Conservation (phyloP, 2,888 invertebrate genomes). For the Muscina levida region DNA sequence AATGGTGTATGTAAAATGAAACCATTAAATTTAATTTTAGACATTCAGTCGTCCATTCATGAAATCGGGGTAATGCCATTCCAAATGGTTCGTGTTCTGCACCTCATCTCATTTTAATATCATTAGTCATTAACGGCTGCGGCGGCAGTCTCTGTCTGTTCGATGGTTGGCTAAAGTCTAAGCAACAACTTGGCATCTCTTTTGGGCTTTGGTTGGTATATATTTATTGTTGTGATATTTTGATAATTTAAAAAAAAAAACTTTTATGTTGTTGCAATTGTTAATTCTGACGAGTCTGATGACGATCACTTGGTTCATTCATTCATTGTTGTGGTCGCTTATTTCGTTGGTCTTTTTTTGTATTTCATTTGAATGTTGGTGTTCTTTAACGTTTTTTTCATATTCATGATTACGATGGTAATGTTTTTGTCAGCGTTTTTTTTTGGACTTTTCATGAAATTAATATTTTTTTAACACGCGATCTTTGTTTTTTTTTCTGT, state of each 20-base stretch:
- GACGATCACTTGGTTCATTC: slow-evolving; percentile 25
- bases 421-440: not conserved
- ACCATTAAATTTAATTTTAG: slow-evolving; percentile 10
- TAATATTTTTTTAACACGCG: slow-evolving; percentile 68
- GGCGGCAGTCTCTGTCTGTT: not conserved
- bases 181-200: not conserved
- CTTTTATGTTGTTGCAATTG: slow-evolving; percentile 24
- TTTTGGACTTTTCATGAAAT: slow-evolving; percentile 45
- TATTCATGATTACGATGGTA: slow-evolving; percentile 8
- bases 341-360: not conserved
- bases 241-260: too few relatives aligned
- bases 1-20: slow-evolving; percentile 24
- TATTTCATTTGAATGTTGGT: slow-evolving; percentile 22
- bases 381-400: slow-evolving; percentile 21
- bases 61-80: not conserved
- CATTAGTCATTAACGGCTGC: slow-evolving; percentile 68
- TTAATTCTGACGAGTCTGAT: not conserved
- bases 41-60: slow-evolving; percentile 38
- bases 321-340: slow-evolving; percentile 37
- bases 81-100: slow-evolving; percentile 70
- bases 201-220: not conserved
- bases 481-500: too few relatives aligned
- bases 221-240: slow-evolving; percentile 14
- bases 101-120: slow-evolving; percentile 75
- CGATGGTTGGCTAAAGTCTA: not conserved